These are phyloP conservation scores for Synodontis membranacea DNA, from an alignment of 2,113 vertebrate species.

Conservation along the genomic window DNA sequence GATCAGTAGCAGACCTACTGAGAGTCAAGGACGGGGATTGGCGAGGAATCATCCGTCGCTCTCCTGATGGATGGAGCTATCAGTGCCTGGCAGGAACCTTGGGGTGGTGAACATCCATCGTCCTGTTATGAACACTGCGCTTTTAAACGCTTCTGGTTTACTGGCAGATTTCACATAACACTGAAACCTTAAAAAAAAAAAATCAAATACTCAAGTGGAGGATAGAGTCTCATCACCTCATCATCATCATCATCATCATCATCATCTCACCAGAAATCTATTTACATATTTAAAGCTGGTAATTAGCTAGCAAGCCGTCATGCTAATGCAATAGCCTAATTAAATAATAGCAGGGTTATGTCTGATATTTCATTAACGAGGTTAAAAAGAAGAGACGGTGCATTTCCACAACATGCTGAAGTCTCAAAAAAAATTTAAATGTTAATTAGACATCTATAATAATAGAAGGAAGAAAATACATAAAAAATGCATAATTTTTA, in stretches of 20 bases:
- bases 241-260: no score
- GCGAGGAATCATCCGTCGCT: constrained; percentile 38
- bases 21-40: constrained; percentile 47
- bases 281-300: neutral
- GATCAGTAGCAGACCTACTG: constrained; percentile 47
- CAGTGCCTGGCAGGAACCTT: constrained; percentile 51
- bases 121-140: constrained; percentile 45
- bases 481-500: no score
- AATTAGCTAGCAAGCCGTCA: neutral
- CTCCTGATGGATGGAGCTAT: constrained; percentile 55
- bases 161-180: neutral
- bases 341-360: neutral
- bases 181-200: neutral
- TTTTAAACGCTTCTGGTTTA: constrained; percentile 6
- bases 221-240: neutral
- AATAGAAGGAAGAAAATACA: no score
- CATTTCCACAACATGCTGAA: no score
- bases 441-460: no score
- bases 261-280: neutral
- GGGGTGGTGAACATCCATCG: constrained; percentile 43
- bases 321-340: neutral
- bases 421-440: no score
- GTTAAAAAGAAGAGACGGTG: no score
- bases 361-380: no score
- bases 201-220: no score